A percentile compares a stretch with the other conserved stretches of the same genome.
Conservation (phyloP, 1,140 invertebrate species). For the Meloidogyne hapla region DNA sequence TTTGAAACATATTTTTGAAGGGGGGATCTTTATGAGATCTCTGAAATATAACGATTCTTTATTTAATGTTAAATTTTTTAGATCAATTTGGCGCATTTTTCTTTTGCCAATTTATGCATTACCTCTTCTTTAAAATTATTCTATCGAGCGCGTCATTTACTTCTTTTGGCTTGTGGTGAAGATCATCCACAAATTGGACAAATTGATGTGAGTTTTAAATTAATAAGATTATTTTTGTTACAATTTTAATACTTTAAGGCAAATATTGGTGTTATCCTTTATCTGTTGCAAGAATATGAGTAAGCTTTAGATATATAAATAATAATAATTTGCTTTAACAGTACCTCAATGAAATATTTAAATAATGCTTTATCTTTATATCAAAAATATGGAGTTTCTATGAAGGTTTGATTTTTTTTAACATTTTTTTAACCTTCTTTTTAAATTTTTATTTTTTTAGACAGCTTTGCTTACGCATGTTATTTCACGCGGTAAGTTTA, state of each 20-base stretch:
- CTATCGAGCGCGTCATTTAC: slow-evolving; percentile 38
- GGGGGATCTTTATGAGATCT: no score
- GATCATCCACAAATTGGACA: slow-evolving; percentile 41
- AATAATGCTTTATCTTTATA: slow-evolving; percentile 39
- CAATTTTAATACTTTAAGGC: slow-evolving; percentile 26
- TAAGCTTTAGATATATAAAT: no score
- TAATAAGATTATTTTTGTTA: slow-evolving; percentile 12
- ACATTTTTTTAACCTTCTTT: background rate
- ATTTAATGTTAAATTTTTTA: slow-evolving; percentile 11
- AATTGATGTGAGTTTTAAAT: slow-evolving; percentile 31
- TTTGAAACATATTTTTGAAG: no score
- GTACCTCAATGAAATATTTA: slow-evolving; percentile 31
- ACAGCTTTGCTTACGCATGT: slow-evolving; percentile 13
- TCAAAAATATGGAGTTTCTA: slow-evolving; percentile 27
- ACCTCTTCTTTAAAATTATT: slow-evolving; percentile 33
- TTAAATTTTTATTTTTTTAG: background rate
- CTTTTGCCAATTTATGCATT: slow-evolving; percentile 38
- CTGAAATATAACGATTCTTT: background rate
- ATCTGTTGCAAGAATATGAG: slow-evolving; percentile 35
- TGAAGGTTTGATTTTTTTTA: slow-evolving; percentile 25
- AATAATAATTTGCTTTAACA: no score
- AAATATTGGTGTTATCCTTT: slow-evolving; percentile 42
- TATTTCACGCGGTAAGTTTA: background rate
- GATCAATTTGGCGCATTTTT: slow-evolving; percentile 42
- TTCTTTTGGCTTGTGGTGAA: slow-evolving; percentile 26